Conservation (phyloP, 2,797 vertebrate genomes). For the Anguilla obscura region DNA sequence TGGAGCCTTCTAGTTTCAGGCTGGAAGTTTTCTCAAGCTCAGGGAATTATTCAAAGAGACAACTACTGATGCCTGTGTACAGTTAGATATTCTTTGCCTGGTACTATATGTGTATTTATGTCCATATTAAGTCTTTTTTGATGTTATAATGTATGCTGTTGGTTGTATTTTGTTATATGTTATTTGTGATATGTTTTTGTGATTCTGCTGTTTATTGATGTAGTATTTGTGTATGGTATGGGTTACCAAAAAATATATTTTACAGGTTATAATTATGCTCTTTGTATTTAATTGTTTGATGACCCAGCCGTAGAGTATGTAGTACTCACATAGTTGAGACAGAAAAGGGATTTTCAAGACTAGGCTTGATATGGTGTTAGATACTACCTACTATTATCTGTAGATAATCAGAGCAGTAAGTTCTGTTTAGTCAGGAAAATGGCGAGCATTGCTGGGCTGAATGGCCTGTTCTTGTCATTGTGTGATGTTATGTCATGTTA, state of each 20-base stretch:
- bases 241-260: constrained; percentile 2
- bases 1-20: constrained; percentile 66
- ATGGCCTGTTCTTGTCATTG: too few species aligned
- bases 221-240: not conserved
- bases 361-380: too few species aligned
- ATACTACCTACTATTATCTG: too few species aligned
- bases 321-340: too few species aligned
- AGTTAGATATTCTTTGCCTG: constrained; percentile 44
- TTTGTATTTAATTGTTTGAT: not conserved
- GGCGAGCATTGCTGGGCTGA: too few species aligned
- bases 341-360: too few species aligned
- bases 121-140: not conserved
- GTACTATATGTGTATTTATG: not conserved
- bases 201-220: not conserved
- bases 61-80: constrained; percentile 73
- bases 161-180: constrained; percentile 41
- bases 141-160: constrained; percentile 54
- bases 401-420: too few species aligned
- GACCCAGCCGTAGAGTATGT: not conserved
- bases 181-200: constrained; percentile 42
- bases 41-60: constrained; percentile 70
- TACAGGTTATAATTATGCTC: not conserved
- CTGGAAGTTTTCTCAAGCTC: constrained; percentile 59
- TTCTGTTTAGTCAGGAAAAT: too few species aligned
- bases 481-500: too few species aligned